Evolutionary conservation across 2,888 invertebrate species (phyloP).

Genomic region (Gastracanthus pulcherrimus): DNA sequence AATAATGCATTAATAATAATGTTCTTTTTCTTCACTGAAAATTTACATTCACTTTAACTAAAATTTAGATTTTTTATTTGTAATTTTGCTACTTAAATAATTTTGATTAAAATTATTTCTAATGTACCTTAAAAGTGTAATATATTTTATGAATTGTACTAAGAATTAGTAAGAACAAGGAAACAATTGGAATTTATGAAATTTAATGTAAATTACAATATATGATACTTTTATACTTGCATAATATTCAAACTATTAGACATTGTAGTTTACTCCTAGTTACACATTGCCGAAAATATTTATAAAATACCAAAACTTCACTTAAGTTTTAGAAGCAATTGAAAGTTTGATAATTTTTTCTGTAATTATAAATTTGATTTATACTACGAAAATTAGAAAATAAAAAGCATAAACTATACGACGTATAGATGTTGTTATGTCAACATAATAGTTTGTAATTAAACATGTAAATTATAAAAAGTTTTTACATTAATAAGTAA

Average conservation of each 20-base stretch:
- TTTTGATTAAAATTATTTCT: neutral
- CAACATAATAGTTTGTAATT: conserved; percentile 51
- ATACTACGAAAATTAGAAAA: neutral
- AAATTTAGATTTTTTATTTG: neutral
- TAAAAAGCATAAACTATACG: neutral
- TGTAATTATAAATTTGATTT: neutral
- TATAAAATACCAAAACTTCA: neutral
- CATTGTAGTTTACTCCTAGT: neutral
- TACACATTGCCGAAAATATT: neutral
- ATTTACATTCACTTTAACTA: neutral
- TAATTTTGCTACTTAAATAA: neutral
- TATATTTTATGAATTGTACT: conserved; percentile 21
- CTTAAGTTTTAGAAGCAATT: neutral
- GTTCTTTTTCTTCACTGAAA: neutral
- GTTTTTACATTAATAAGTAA: conserved; percentile 65
- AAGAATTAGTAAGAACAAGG: neutral
- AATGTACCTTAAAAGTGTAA: neutral
- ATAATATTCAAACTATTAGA: conserved; percentile 8
- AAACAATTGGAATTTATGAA: conserved; percentile 3
- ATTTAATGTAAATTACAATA: conserved; percentile 15
- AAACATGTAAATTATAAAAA: conserved; percentile 62
- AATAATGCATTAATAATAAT: conserved; percentile 14
- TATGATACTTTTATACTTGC: conserved; percentile 17
- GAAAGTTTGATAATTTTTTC: neutral
- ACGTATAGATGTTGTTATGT: neutral